Conservation (phyloP, 2,797 vertebrate species). For the Diplodus sargus region DNA sequence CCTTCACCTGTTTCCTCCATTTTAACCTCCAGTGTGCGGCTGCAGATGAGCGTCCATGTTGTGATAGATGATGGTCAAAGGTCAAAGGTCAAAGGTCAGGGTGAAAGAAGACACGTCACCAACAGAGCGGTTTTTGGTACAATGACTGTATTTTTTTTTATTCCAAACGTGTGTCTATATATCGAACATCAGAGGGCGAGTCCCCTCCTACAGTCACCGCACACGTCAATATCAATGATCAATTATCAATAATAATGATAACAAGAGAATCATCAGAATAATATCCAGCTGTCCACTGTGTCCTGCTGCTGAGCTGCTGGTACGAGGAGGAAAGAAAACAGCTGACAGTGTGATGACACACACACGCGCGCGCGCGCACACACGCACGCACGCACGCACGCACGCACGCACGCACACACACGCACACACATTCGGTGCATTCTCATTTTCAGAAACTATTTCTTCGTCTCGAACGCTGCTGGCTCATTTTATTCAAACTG, state of each 20-base stretch:
- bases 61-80: too few relatives aligned
- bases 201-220: conserved; percentile 71
- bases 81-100: neutral
- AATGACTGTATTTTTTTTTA: conserved; percentile 65
- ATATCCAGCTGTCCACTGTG: conserved; percentile 48
- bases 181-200: conserved; percentile 76
- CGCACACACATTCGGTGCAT: conserved; percentile 2
- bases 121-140: conserved; percentile 24
- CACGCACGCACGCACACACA: conserved; percentile 9
- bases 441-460: neutral
- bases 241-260: conserved; percentile 67
- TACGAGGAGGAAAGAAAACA: conserved; percentile 46
- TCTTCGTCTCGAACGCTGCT: conserved; percentile 1
- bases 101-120: neutral
- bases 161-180: conserved; percentile 82
- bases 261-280: conserved; percentile 69
- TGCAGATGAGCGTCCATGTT: neutral
- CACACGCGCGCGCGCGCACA: conserved; percentile 18
- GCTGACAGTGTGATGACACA: conserved; percentile 6
- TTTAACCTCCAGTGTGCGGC: too few relatives aligned
- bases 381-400: neutral
- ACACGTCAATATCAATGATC: conserved; percentile 76
- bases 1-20: too few relatives aligned
- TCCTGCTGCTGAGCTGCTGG: conserved; percentile 58
- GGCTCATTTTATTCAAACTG: conserved; percentile 2